Evolutionary conservation across 2,888 invertebrate genomes (phyloP), one percentile per base, ranked within the genome.

Genomic region (Orgyia antiqua): DNA sequence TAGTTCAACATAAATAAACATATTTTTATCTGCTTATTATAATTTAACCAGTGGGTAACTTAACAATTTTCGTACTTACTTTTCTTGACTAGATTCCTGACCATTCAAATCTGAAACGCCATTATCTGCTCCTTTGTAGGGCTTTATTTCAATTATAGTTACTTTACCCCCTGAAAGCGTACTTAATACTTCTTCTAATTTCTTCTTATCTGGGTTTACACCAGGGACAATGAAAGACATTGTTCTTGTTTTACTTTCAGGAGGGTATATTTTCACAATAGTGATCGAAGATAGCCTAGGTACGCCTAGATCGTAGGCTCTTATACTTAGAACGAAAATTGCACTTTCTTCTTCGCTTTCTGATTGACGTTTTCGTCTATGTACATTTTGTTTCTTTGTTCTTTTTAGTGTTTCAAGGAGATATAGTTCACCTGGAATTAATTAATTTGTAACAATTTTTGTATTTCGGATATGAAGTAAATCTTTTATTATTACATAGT

Each of bases 161-260:
- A 95, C 93, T 65, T 90, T 90, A 2, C 93, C 94, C 1, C 95
- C 95, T 0, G 95, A 94, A 24, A 94, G 89, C 13, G 92, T 89
- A 38, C 91, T 91, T 15, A 96, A 78, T 20, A 93, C 91, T 58
- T 92, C 91, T 64, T 94, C 93, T 9, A 94, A 89, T 53, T 91
- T 91, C 32, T 82, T 83, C 45, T 90, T 90, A 70, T 95, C 92
- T 5, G 92, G 92, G 66, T 93, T 91, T 30, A 88, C 88, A 26
- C 93, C 94, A 3, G 94, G 93, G 20, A 96, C 92, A 36, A 96
- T 91, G 68, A 96, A 96, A 10, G 92, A 90, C 77, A 96, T 92
- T 19, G 92, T 92, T 34, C 93, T 88, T 4, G 92, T 91, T 37
- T 91, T 90, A 47, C 91, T 91, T 56, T 91, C 95, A 42, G 93